Evolutionary conservation across 2,888 invertebrate genomes (phyloP).

Genomic region (Drosophila glabriapex): DNA sequence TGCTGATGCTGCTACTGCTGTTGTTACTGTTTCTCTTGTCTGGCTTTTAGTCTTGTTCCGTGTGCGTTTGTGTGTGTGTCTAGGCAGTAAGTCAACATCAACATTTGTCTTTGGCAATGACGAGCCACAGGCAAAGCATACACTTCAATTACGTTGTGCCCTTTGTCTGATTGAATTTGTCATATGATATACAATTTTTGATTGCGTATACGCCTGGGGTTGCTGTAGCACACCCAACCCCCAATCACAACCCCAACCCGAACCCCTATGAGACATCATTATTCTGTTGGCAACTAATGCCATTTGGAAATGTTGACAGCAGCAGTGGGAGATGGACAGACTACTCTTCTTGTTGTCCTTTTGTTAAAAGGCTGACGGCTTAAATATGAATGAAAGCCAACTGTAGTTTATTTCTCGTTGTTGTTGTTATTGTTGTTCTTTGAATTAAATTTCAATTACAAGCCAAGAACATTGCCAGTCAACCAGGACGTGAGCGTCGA

Average conservation of each 20-base stretch:
- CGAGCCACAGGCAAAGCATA: slow-evolving; percentile 56
- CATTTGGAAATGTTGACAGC: slow-evolving; percentile 42
- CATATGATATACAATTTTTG: slow-evolving; percentile 76
- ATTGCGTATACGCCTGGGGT: slow-evolving; percentile 70
- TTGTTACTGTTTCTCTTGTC: slow-evolving; percentile 47
- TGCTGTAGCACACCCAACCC: neutral
- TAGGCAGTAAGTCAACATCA: slow-evolving; percentile 50
- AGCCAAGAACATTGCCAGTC: slow-evolving; percentile 6
- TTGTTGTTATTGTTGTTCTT: slow-evolving; percentile 19
- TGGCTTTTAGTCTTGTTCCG: slow-evolving; percentile 23
- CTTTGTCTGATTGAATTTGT: slow-evolving; percentile 80
- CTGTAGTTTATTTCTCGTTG: slow-evolving; percentile 23
- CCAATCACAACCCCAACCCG: neutral
- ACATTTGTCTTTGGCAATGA: slow-evolving; percentile 47
- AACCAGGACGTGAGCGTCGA: slow-evolving; percentile 12
- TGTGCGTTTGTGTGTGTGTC: slow-evolving; percentile 40
- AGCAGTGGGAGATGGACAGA: slow-evolving; percentile 22
- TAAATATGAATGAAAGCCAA: slow-evolving; percentile 67
- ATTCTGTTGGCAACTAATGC: slow-evolving; percentile 53
- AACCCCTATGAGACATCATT: slow-evolving; percentile 31
- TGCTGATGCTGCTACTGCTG: slow-evolving; percentile 48
- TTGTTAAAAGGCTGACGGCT: slow-evolving; percentile 54
- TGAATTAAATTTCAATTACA: slow-evolving; percentile 65
- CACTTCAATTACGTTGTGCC: slow-evolving; percentile 73
- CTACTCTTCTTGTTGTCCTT: slow-evolving; percentile 34